Base-by-base conservation (phyloP, 2,113 vertebrate species). In the Calypte anna region DNA sequence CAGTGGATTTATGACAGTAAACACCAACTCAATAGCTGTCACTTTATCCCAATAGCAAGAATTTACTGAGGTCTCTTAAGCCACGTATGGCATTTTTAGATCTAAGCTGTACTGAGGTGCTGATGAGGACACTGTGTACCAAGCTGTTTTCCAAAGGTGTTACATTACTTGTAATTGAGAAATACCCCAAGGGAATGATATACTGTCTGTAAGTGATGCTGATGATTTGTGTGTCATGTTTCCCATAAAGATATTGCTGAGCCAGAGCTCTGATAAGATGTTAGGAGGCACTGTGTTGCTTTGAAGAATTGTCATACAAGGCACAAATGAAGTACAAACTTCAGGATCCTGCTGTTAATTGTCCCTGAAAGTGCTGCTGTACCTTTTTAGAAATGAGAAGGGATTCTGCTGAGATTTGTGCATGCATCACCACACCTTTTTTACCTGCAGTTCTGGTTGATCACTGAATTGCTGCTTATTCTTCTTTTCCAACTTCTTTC, bases 141-240 rank as follows among this genome's bases (percentile, higher is more conserved):
- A 8, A 63, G 48, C 46, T 81, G 38, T 76, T 93, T 96, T 88
- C 87, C 74, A 48, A 43, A 91, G 87, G n/a, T 74, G 43, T 58
- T 88, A 27, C 1, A 0, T 81, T 93, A 24, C 33, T 78, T 76
- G 43, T 86, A 87, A 69, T 48, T 86, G 69, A 67, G 73, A 66
- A 83, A 68, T 73, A 58, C 44, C 28, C 85, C 53, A 25, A 67
- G 55, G 69, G 69, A 77, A 79, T 13, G 23, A 68, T 82, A 58
- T 16, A 43, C 8, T 6, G 16, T 75, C 40, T 0, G 2, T 84
- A 64, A 76, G 63, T 67, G 64, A 64, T 84, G 68, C 54, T 90
- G 70, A 40, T 84, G 55, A 75, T 89, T 78, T 78, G 46, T 23
- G 66, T 85, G 48, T 73, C 78, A 88, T 25, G 30, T 86, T 95